Evolutionary conservation across 2,797 vertebrate species (phyloP), one percentile per base, ranked within the genome.

Genomic region (Sphenodon punctatus): DNA sequence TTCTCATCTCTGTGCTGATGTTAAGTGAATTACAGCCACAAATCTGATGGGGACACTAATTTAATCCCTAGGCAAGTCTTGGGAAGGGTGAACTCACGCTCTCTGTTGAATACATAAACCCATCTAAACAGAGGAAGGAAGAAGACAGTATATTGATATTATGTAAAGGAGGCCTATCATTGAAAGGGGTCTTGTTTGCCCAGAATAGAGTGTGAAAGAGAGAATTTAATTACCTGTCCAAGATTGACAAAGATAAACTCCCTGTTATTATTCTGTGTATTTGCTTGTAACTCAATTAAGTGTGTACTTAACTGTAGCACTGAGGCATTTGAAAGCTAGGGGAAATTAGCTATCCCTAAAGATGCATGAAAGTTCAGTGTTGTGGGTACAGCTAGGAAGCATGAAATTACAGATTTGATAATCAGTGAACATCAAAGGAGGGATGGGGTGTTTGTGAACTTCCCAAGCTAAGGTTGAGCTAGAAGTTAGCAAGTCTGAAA

Each of bases 181-280:
- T 88, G 91, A 80, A 90, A 92, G 90, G 86, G 80, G 42, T 85
- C 91, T 85, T 90, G 84, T 91, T 93, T 93, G 88, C 92, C 48
- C 80, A 87, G 90, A 88, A 88, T 89, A 90, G 63, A 43, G 32
- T 92, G 92, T 90, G 88, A 92, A 92, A 89, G 85, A 85, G 73
- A 83, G 91, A 93, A 73, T 91, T 94, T 94, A 92, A 94, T 93
- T 94, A 90, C 90, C 90, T 93, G 90, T 90, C 90, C 91, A 71
- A 38, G 67, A 76, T 41, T 90, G 90, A 92, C 92, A 91, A 89
- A 90, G 87, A 93, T 88, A 93, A 93, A 93, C 85, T 92, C 86
- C 53, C 66, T 87, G 87, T 90, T 89, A 88, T 93, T 90, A 90
- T 93, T 93, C 92, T 70, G 81, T 81, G 84, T 89, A 87, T 93